Conservation (phyloP, 2,113 vertebrate genomes). For the Terrapene triunguis region DNA sequence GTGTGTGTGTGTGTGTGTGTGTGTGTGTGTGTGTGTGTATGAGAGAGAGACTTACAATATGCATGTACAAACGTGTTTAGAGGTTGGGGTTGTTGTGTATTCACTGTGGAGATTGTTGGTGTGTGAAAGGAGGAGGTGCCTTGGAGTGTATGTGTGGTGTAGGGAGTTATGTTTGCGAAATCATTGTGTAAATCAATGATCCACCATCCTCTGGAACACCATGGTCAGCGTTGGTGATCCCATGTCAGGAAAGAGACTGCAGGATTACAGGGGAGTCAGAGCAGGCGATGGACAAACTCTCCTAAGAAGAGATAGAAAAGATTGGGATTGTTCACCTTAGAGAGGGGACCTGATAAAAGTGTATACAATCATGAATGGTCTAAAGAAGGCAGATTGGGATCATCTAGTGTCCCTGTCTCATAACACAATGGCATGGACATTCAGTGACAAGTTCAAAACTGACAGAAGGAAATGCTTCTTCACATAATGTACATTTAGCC, state of each 20-base stretch:
- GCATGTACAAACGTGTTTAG: neutral
- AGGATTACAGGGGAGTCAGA: neutral
- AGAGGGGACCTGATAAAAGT: neutral
- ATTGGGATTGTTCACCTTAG: neutral
- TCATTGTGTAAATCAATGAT: neutral
- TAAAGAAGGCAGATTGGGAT: neutral
- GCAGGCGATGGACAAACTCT: neutral
- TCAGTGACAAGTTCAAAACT: neutral
- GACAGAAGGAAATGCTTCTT: neutral
- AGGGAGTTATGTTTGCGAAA: neutral
- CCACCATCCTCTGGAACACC: neutral
- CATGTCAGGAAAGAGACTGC: neutral
- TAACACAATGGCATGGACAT: neutral
- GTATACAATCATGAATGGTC: neutral
- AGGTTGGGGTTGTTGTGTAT: neutral
- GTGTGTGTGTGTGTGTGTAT: too few relatives aligned
- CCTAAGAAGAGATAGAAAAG: neutral
- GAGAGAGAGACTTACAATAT: neutral
- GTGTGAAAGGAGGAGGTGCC: fast-evolving
- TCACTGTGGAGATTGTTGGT: neutral
- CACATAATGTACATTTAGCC: neutral
- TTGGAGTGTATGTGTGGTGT: neutral
- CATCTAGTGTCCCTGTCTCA: neutral
- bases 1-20: neutral
- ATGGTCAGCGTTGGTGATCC: neutral